Evolutionary conservation across 2,888 invertebrate genomes (phyloP).

Genomic region (Netelia melanura): DNA sequence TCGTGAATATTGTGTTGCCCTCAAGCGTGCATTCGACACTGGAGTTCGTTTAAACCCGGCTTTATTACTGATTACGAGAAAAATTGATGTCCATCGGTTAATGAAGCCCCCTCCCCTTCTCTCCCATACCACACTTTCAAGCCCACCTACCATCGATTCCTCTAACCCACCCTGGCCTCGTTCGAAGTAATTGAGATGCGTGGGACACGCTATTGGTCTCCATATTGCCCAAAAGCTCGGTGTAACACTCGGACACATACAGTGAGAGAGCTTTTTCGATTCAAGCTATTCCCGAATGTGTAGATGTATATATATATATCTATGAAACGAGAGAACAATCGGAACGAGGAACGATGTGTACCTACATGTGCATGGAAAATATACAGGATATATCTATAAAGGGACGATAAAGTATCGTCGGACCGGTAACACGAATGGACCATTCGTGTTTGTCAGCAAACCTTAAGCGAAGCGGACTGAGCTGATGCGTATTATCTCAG

Average conservation of each 20-base stretch:
- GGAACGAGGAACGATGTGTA: constrained; percentile 19
- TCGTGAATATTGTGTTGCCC: constrained; percentile 31
- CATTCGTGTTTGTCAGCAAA: too few species aligned
- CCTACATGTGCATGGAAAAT: constrained; percentile 18
- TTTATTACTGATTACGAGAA: constrained; percentile 83
- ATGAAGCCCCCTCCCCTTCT: constrained; percentile 73
- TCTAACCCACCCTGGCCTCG: constrained; percentile 3
- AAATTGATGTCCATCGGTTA: constrained; percentile 80
- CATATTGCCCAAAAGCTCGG: constrained; percentile 57
- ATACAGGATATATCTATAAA: neutral
- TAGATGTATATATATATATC: neutral
- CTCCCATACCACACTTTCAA: constrained; percentile 10
- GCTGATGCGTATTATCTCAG: too few species aligned
- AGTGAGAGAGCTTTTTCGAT: constrained; percentile 63
- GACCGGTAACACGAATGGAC: too few species aligned
- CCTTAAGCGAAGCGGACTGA: too few species aligned
- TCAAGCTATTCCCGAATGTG: constrained; percentile 48
- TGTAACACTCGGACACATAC: constrained; percentile 37
- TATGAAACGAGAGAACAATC: constrained; percentile 27
- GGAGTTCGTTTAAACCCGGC: constrained; percentile 79
- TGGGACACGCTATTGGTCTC: constrained; percentile 58
- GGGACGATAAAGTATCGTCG: too few species aligned
- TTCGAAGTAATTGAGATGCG: constrained; percentile 66
- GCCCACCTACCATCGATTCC: neutral
- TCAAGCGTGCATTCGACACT: constrained; percentile 68